Evolutionary conservation across 2,888 invertebrate genomes (phyloP), one percentile per base, ranked within the genome.

Genomic region (Pollenia griseotomentosa): DNA sequence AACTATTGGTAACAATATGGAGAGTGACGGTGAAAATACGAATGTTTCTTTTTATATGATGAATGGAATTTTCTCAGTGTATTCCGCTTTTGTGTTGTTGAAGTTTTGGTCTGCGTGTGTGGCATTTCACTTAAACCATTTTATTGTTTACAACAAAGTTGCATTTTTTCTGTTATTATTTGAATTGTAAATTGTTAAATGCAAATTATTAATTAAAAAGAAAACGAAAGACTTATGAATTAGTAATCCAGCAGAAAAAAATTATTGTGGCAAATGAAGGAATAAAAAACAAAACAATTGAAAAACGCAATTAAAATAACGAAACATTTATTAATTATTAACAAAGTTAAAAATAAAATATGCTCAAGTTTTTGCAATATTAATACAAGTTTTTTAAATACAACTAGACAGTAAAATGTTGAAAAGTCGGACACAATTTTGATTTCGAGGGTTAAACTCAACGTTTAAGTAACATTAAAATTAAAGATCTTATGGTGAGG

Each of bases 91-190:
- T 23, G 19, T 12, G 19, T 59, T 74, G 5, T 11, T 53, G 10
- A 42, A 48, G 2, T 33, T 10, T 14, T 40, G 33, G 51, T 44
- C 59, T 40, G 63, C 19, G 16, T 71, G 57, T 65, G 71, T 57
- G 40, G 57, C 42, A 42, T 55, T 53, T n/a, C 51, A 44, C 11
- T 44, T 55, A 40, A 66, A 63, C 19, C 19, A 23, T 57, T 66
- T 48, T 23, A 57, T 66, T 51, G 46, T 57, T 61, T 19, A 71
- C 80, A 81, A 88, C 88, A 88, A 48, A 81, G 84, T 88, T 86
- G 75, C 79, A 23, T 23, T 59, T 68, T 63, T 70, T 40, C 42
- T 75, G 53, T 55, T 81, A 61, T 80, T 82, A 84, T 77, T 80
- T 80, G 59, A 66, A 71, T 61, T 70, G 65, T 53, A 83, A 77